These are phyloP conservation scores for Paedocypris micromegethes DNA, from an alignment of 2,797 vertebrate species.

Conservation along the genomic window DNA sequence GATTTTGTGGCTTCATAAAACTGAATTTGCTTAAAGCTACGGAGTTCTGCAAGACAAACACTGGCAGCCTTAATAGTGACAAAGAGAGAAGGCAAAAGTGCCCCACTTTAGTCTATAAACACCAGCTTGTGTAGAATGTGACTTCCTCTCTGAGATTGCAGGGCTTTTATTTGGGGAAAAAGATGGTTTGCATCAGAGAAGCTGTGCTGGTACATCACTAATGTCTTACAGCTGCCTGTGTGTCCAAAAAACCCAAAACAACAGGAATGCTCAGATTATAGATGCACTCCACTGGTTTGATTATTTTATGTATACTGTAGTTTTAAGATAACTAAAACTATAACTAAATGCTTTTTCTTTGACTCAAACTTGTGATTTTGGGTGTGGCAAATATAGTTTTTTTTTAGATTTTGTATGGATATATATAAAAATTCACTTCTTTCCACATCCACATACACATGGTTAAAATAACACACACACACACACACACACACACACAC, in stretches of 20 bases:
- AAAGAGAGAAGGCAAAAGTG: constrained; percentile 17
- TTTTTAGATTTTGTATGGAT: no score
- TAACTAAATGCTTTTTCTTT: no score
- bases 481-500: no score
- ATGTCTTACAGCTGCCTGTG: constrained; percentile 70
- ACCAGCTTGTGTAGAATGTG: constrained; percentile 56
- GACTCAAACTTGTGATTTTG: no score
- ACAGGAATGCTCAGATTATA: no score
- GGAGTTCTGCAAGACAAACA: constrained; percentile 31
- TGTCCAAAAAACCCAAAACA: constrained; percentile 43
- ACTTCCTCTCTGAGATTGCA: constrained; percentile 55
- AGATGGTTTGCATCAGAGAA: constrained; percentile 66
- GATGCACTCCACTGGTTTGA: no score
- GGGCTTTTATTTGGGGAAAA: constrained; percentile 71
- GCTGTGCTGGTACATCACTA: constrained; percentile 63
- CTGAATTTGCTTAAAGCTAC: constrained; percentile 1
- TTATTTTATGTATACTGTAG: no score
- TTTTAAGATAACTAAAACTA: no score
- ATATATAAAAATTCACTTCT: no score
- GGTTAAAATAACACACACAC: no score
- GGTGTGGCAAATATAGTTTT: no score
- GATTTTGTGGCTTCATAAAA: constrained; percentile 26
- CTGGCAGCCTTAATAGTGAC: background rate
- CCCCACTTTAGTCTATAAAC: constrained; percentile 47
- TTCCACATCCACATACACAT: no score